These are phyloP conservation scores for Clinocottus analis DNA, from an alignment of 2,113 vertebrate species.

Conservation along the genomic window DNA sequence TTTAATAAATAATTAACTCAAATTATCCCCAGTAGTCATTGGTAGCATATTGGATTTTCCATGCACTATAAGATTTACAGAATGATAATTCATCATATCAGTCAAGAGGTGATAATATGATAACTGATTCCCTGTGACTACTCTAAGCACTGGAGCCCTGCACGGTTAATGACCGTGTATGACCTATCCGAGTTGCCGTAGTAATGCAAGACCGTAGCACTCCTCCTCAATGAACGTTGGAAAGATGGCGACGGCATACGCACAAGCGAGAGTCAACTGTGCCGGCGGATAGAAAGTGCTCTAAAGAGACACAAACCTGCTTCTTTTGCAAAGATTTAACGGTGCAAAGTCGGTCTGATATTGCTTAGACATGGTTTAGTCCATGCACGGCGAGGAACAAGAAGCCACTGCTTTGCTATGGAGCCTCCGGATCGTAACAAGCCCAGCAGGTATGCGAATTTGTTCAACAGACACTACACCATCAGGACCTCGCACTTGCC, in stretches of 20 bases:
- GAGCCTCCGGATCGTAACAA: conserved; percentile 83
- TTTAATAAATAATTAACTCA: background rate
- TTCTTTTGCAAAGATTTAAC: conserved; percentile 71
- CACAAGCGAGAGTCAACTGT: conserved; percentile 78
- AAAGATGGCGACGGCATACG: conserved; percentile 85
- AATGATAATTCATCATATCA: conserved; percentile 4
- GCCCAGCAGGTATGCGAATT: conserved; percentile 83
- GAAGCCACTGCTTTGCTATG: conserved; percentile 76
- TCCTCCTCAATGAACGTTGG: conserved; percentile 83
- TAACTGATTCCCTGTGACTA: conserved; percentile 22
- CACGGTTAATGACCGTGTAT: conserved; percentile 25
- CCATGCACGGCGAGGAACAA: conserved; percentile 77
- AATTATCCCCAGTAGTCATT: background rate
- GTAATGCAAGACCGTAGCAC: conserved; percentile 76
- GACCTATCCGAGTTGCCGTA: conserved; percentile 80
- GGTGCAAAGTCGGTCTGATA: conserved; percentile 70
- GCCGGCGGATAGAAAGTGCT: conserved; percentile 82
- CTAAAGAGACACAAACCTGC: conserved; percentile 51
- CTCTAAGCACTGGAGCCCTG: background rate
- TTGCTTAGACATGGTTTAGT: conserved; percentile 73
- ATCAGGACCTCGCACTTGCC: conserved; percentile 77
- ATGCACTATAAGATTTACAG: background rate
- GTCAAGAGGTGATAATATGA: conserved; percentile 9
- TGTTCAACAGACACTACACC: conserved; percentile 76
- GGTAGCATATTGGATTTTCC: background rate